Percentiles rank a stretch among this genome's conserved stretches.
Evolutionary conservation across 2,797 vertebrate species (phyloP).

Genomic region (Philypnodon macrostomus): DNA sequence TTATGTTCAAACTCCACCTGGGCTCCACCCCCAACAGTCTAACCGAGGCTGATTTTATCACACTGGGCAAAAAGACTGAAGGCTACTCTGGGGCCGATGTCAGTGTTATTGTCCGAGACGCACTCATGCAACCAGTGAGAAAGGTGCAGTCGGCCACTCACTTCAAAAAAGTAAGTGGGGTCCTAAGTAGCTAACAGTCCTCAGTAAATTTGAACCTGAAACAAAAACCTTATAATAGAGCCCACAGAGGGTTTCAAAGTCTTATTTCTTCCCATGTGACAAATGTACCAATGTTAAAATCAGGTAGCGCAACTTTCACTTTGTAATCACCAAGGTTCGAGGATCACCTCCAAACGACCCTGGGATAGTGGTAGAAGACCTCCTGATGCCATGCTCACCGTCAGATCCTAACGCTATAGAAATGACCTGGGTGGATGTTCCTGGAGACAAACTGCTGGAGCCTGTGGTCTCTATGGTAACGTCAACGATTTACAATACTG

Average conservation of each 20-base stretch:
- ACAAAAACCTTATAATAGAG: too few relatives aligned
- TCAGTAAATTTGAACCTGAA: too few relatives aligned
- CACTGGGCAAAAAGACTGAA: constrained; percentile 83
- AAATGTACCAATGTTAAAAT: too few relatives aligned
- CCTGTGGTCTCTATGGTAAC: constrained; percentile 89
- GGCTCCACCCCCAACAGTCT: constrained; percentile 83
- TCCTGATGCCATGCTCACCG: constrained; percentile 89
- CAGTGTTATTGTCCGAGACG: constrained; percentile 89
- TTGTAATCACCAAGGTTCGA: constrained; percentile 69
- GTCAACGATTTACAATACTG: neutral
- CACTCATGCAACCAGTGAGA: constrained; percentile 93
- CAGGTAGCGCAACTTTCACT: too few relatives aligned
- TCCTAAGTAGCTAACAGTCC: too few relatives aligned
- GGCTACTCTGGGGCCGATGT: constrained; percentile 94
- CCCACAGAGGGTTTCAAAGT: too few relatives aligned
- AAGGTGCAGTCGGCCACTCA: constrained; percentile 93
- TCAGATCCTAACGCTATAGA: constrained; percentile 80
- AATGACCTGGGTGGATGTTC: constrained; percentile 93
- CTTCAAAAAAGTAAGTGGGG: constrained; percentile 90
- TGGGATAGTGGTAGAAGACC: constrained; percentile 76
- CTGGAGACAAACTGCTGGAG: constrained; percentile 88
- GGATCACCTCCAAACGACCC: constrained; percentile 80
- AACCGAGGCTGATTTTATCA: constrained; percentile 79
- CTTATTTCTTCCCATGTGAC: too few relatives aligned
- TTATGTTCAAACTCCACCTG: constrained; percentile 89